Evolutionary conservation across 2,113 vertebrate species (phyloP).

Genomic region (Neogobius melanostomus): DNA sequence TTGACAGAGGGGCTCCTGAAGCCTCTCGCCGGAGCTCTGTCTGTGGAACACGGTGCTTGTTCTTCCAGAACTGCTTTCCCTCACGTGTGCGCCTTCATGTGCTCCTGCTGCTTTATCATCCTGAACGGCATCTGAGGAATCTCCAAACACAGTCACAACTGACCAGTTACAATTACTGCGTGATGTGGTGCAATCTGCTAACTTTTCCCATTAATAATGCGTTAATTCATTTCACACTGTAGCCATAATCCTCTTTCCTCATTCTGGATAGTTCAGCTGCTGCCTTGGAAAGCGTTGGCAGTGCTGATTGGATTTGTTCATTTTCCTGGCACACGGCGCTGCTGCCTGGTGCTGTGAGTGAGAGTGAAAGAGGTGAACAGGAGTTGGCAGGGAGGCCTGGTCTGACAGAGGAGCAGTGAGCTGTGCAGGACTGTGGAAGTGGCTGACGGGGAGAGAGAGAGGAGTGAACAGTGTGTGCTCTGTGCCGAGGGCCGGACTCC

Average conservation of each 20-base stretch:
- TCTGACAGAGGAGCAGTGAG: conserved; percentile 35
- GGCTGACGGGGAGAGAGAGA: conserved; percentile 41
- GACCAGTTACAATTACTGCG: conserved; percentile 11
- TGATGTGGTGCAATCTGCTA: neutral
- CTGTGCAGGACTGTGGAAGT: conserved; percentile 22
- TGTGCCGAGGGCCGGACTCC: conserved; percentile 37
- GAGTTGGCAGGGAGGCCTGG: conserved; percentile 29
- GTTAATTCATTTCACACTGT: conserved; percentile 39
- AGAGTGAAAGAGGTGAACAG: conserved; percentile 20
- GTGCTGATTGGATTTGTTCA: conserved; percentile 41
- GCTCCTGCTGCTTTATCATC: conserved; percentile 21
- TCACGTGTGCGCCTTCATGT: conserved; percentile 14
- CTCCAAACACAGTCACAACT: neutral
- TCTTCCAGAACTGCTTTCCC: conserved; percentile 30
- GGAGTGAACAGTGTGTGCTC: conserved; percentile 50
- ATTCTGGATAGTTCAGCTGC: conserved; percentile 34
- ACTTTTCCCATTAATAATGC: conserved; percentile 9
- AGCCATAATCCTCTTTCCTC: conserved; percentile 31
- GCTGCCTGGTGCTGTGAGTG: conserved; percentile 20
- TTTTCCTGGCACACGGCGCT: conserved; percentile 27
- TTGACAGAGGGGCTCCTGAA: conserved; percentile 47
- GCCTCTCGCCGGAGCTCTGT: conserved; percentile 35
- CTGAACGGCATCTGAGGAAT: conserved; percentile 40
- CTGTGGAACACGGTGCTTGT: conserved; percentile 39
- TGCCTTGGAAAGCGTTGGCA: conserved; percentile 10